Evolutionary conservation across 2,113 vertebrate genomes (phyloP), one percentile per base, ranked within the genome.

Genomic region (Serinus canaria): DNA sequence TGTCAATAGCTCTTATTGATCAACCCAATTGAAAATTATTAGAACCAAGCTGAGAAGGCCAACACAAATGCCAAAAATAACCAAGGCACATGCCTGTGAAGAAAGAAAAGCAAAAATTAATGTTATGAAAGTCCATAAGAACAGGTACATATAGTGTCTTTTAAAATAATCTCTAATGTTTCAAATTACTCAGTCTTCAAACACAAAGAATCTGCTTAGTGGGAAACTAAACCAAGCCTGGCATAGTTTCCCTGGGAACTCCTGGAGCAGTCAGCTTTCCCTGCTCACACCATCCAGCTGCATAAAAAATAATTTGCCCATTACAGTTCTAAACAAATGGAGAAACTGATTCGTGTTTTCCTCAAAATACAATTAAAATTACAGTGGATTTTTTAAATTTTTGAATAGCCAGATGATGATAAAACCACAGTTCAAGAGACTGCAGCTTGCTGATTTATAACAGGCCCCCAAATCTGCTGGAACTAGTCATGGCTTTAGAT

Each of bases 11-110:
- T 94, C 56, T 88, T 96, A 97, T 27, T 94, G 96, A 85, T 97
- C 95, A 92, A 95, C 84, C 99, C 98, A 99, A 33, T 96, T 97
- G 94, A 98, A 94, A 91, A 99, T 92, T 62, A 99, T 98, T 78
- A 99, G 74, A 78, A 95, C 90, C 77, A 99, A 97, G 97, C 99
- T 99, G 94, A 98, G 92, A 83, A 98, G 94, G 56, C 99, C 99
- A 95, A 99, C 96, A 77, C 98, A 95, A 93, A 98, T n/a, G 25
- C 99, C 99, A 87, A 99, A 98, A 88, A 98, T 41, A 94, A 99
- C 93, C 94, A 99, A 94, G 23, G 96, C 52, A 52, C 98, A 94
- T 2, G 99, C 99, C 99, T 99, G 97, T 52, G 87, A 97, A 95
- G 96, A 79, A 91, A 93, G 59, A 80, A 87, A 96, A 94, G 62